Base-by-base conservation (phyloP, 1,140 invertebrate species). In the Polyergus mexicanus region DNA sequence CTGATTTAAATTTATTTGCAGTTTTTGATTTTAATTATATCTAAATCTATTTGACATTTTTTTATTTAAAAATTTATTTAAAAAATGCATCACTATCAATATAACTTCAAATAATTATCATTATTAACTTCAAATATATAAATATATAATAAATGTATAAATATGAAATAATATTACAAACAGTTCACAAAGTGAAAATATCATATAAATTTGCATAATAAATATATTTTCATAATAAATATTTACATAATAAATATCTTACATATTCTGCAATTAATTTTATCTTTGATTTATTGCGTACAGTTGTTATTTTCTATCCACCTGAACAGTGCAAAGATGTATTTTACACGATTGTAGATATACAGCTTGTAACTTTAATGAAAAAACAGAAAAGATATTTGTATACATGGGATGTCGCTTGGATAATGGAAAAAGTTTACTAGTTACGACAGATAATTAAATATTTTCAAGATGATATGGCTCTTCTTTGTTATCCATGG, bases 391-490 rank as follows among this genome's bases (percentile, higher is more conserved):
- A 28, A 6, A 32, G 19, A 19, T 10, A 16, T 54, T 66, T 41
- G 8, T 80, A 44, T 32, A 54, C 3, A 28, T 4, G 2, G 11
- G 25, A 58, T 68, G 16, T 58, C 28, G 10, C 16, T 32, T 25
- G 25, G 13, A 32, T 32, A 81, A 80, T 58, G 62, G 16, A 22
- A n/a, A 71, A 72, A 72, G 44, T 47, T 32, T 5, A n/a, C 11
- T 2, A 32, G 2, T n/a, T 58, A 38, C 44, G 8, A 38, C 0
- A 1, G 22, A 6, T n/a, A n/a, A 32, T 8, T 19, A 19, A 56
- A 28, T n/a, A 28, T 69, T 69, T 28, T 16, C 16, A 71, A 41
- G 32, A 80, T 81, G 77, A 81, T 72, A 32, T 81, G 78, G 78
- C 25, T 88, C 44, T 38, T 85, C 38, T 22, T 90, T n/a, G 0